These are phyloP conservation scores for Zaprionus vittiger DNA, from an alignment of 1,140 invertebrate genomes.

Conservation along the genomic window DNA sequence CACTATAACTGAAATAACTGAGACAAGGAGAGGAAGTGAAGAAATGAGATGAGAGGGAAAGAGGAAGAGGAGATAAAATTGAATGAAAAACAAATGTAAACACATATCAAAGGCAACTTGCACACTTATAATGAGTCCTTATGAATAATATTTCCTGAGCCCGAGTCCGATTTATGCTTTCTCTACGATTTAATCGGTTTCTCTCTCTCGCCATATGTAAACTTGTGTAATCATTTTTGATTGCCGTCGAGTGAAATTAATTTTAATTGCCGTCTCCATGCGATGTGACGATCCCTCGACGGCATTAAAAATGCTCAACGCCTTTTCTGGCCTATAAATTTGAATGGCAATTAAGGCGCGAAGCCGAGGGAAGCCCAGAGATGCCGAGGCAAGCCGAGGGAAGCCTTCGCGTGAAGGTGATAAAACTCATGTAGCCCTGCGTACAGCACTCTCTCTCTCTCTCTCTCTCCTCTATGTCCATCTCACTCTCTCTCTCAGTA, in stretches of 20 bases:
- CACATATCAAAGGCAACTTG: neutral
- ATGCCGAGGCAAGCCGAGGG: neutral
- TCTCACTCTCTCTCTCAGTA: neutral
- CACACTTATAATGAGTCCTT: neutral
- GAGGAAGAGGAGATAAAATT: neutral
- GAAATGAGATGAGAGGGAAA: too few species aligned
- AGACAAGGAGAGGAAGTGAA: neutral
- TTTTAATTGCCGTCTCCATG: constrained; percentile 44
- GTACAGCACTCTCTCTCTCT: neutral
- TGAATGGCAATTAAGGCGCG: constrained; percentile 55
- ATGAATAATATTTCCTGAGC: neutral
- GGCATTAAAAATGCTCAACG: constrained; percentile 57
- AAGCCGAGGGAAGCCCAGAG: neutral
- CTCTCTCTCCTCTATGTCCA: neutral
- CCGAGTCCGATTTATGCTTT: neutral
- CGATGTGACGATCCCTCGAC: constrained; percentile 32
- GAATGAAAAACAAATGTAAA: constrained; percentile 1
- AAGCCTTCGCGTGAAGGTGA: constrained; percentile 15
- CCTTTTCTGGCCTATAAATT: constrained; percentile 69
- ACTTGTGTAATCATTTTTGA: constrained; percentile 24
- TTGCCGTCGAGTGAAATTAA: constrained; percentile 40
- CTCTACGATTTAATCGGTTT: constrained; percentile 7
- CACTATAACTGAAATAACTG: constrained; percentile 27
- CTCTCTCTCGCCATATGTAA: neutral
- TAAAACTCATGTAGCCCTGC: constrained; percentile 28